Evolutionary conservation across 2,888 invertebrate species (phyloP).

Genomic region (Pterostichus niger): DNA sequence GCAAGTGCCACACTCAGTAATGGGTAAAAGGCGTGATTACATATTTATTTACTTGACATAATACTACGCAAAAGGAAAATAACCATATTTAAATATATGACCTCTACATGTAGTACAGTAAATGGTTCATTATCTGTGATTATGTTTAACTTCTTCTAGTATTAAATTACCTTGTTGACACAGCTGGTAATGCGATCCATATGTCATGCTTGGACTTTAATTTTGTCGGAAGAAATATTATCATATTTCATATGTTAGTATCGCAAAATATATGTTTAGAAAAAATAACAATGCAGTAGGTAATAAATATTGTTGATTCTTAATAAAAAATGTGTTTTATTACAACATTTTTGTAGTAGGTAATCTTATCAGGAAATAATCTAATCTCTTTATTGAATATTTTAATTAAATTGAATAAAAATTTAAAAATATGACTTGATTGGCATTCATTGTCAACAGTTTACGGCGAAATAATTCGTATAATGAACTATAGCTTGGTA

Average conservation of each 20-base stretch:
- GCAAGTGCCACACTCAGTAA: too few relatives aligned
- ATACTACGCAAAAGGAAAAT: constrained; percentile 4
- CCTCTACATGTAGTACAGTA: constrained; percentile 30
- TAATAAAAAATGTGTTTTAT: too few relatives aligned
- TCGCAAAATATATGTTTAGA: too few relatives aligned
- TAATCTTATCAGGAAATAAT: not conserved
- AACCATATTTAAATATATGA: constrained; percentile 1
- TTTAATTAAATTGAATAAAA: not conserved
- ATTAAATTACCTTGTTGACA: constrained; percentile 27
- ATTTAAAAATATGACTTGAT: not conserved
- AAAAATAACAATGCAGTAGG: too few relatives aligned
- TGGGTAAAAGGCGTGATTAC: too few relatives aligned
- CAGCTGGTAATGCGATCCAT: constrained; percentile 28
- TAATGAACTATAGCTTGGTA: too few relatives aligned
- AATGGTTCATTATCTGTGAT: constrained; percentile 5
- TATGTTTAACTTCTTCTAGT: constrained; percentile 17
- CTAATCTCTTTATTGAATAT: too few relatives aligned
- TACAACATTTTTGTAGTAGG: not conserved
- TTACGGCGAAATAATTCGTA: too few relatives aligned
- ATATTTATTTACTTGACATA: too few relatives aligned
- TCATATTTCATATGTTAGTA: not conserved
- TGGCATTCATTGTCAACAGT: too few relatives aligned
- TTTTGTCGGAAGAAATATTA: constrained; percentile 6
- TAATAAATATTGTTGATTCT: too few relatives aligned
- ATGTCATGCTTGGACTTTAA: constrained; percentile 1